Conservation (phyloP, 2,888 invertebrate genomes). For the Xylota segnis region DNA sequence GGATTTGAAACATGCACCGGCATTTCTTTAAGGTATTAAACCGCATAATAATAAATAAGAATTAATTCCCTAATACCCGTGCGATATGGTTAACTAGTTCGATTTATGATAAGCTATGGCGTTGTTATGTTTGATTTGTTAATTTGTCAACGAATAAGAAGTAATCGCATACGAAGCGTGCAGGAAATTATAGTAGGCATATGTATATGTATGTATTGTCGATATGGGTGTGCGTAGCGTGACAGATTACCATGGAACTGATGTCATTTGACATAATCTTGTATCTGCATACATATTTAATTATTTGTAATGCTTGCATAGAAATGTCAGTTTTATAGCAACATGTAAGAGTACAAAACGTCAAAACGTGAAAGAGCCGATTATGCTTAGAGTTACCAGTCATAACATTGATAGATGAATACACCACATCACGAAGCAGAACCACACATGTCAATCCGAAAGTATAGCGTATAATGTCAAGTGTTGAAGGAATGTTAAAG, state of each 20-base stretch:
- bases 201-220: background rate
- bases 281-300: background rate
- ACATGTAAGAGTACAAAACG: too few species aligned
- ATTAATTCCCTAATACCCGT: conserved; percentile 35
- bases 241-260: background rate
- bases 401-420: too few species aligned
- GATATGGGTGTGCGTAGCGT: background rate
- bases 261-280: conserved; percentile 3
- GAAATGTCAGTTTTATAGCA: too few species aligned
- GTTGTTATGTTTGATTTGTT: conserved; percentile 20
- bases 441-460: too few species aligned
- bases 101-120: conserved; percentile 40
- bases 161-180: background rate
- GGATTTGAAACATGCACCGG: conserved; percentile 27
- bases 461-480: too few species aligned
- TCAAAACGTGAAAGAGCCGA: too few species aligned
- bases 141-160: conserved; percentile 39
- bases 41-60: conserved; percentile 34
- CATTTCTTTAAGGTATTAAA: conserved; percentile 18
- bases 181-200: too few species aligned
- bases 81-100: conserved; percentile 42
- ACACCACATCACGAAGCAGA: too few species aligned
- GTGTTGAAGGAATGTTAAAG: too few species aligned
- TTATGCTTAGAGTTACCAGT: too few species aligned
- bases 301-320: too few species aligned